These are phyloP conservation scores for Matsumyia berberina DNA, from an alignment of 2,888 invertebrate genomes.

Conservation along the genomic window DNA sequence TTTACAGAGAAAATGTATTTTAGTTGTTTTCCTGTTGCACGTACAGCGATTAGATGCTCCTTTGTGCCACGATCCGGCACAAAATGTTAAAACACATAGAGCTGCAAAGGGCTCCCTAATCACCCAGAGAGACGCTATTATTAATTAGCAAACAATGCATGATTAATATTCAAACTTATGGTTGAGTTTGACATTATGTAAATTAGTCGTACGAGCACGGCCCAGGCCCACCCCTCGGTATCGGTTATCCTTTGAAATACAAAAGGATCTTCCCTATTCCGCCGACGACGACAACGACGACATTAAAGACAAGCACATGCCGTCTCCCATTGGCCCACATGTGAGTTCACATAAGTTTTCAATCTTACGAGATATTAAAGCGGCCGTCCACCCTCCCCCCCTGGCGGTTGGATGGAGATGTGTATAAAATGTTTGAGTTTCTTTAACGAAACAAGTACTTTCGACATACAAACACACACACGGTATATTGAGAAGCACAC, in stretches of 20 bases:
- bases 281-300: constrained; percentile 25
- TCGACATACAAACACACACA: neutral
- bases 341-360: constrained; percentile 57
- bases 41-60: constrained; percentile 36
- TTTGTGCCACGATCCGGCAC: constrained; percentile 56
- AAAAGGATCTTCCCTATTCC: constrained; percentile 14
- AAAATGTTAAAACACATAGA: constrained; percentile 26
- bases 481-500: constrained; percentile 25
- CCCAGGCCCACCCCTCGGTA: constrained; percentile 6
- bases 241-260: constrained; percentile 1
- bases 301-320: constrained; percentile 30
- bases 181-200: constrained; percentile 72
- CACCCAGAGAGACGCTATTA: constrained; percentile 50
- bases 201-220: constrained; percentile 20
- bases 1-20: constrained; percentile 10
- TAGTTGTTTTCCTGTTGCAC: constrained; percentile 6
- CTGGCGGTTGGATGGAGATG: constrained; percentile 23
- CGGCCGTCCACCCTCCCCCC: constrained; percentile 38
- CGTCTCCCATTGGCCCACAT: constrained; percentile 35
- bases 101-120: constrained; percentile 48
- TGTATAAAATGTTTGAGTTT: constrained; percentile 55
- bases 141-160: constrained; percentile 75
- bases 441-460: constrained; percentile 11
- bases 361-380: constrained; percentile 56
- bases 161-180: constrained; percentile 73